Evolutionary conservation across 1,140 invertebrate species (phyloP), one percentile per base, ranked within the genome.

Genomic region (Zaprionus camerounensis): DNA sequence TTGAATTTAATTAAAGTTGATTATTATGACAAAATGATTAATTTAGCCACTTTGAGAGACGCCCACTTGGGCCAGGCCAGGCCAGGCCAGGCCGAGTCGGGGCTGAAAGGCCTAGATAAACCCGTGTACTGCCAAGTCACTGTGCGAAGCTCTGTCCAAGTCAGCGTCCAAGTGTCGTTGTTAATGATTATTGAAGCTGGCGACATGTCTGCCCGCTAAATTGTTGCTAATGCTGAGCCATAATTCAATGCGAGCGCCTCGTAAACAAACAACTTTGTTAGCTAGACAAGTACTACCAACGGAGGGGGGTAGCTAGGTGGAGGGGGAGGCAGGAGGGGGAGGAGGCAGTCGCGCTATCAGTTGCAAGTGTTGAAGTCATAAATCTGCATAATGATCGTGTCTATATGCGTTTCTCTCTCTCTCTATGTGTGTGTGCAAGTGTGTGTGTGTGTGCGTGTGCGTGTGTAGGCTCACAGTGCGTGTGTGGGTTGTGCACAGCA

Each of bases 231-330:
- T 87, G 71, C 53, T 24, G 17, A 24, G 63, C 77, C 55, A 86
- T 86, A 86, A 75, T 76, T 88, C 71, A 88, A 88, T 82, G 78
- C 69, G 79, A 88, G 78, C 78, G 84, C 78, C 84, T 88, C 85
- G 88, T 88, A 88, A 88, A 81, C 81, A 83, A 88, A 88, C 84
- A 88, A 75, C 84, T 88, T 74, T 83, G 78, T 88, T 88, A 83
- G 7, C 53, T 34, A 28, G 26, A 3, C n/a, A 7, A 38, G 15
- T 26, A 31, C 51, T 22, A 24, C 26, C 13, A 57, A 6, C 22
- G 51, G 51, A 55, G 59, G 36, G 28, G n/a, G 28, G 12, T 5
- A 36, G 53, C 65, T 6, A 2, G 7, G 24, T 4, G n/a, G n/a
- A 62, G 24, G 26, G 34, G 5, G 3, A n/a, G 15, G 38, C 17